A percentile compares a stretch with the other conserved stretches of the same genome.
These are phyloP conservation scores for Psettodes erumei DNA, from an alignment of 2,113 vertebrate species.

Conservation along the genomic window DNA sequence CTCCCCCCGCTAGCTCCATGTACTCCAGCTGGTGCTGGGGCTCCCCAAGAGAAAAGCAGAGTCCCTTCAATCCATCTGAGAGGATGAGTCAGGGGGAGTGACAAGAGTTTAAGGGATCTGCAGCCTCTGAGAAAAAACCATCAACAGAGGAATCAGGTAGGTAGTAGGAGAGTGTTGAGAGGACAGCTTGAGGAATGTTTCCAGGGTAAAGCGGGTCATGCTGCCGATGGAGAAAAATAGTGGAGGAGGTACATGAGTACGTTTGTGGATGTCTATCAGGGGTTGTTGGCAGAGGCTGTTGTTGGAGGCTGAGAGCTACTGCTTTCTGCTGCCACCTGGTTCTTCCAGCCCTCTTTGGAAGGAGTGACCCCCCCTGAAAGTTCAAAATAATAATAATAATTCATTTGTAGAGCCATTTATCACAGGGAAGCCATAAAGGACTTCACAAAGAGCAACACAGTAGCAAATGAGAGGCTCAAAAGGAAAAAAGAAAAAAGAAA, in stretches of 20 bases:
- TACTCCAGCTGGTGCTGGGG: constrained; percentile 25
- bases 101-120: constrained; percentile 25
- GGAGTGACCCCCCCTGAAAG: not conserved
- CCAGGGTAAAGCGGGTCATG: not conserved
- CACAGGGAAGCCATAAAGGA: not conserved
- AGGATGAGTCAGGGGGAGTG: constrained; percentile 14
- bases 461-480: not conserved
- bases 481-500: not conserved
- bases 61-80: constrained; percentile 49
- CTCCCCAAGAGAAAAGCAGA: constrained; percentile 34
- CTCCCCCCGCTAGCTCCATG: constrained; percentile 34
- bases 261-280: not conserved
- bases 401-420: not conserved
- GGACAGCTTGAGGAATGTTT: constrained; percentile 3
- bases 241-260: not conserved
- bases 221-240: not conserved
- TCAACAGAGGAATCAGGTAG: constrained; percentile 13
- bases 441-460: constrained; percentile 11
- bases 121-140: constrained; percentile 36
- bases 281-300: not conserved
- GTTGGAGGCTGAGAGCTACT: too few species aligned
- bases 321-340: not conserved
- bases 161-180: not conserved
- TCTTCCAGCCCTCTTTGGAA: not conserved
- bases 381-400: not conserved